phyloP scores from a whole-genome alignment of 2,888 invertebrate genomes.

The Drosophila falleni region DNA sequence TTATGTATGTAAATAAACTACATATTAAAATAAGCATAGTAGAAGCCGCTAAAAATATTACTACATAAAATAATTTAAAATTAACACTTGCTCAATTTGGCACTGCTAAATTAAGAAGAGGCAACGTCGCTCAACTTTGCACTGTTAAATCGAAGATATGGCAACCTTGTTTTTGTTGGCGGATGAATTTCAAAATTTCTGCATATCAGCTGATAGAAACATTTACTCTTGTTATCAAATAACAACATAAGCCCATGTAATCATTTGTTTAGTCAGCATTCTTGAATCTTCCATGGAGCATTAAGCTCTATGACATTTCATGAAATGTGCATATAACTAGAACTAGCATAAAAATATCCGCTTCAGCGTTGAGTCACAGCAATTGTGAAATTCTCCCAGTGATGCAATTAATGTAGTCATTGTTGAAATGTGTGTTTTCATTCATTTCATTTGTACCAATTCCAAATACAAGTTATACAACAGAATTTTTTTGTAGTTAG shows the following conservation, averaged over 20 bases:
- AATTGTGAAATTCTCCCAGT: conserved; percentile 23
- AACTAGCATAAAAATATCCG: neutral
- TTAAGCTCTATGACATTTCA: neutral
- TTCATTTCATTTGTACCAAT: neutral
- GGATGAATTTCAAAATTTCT: conserved; percentile 3
- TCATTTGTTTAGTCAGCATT: neutral
- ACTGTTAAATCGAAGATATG: neutral
- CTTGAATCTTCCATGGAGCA: neutral
- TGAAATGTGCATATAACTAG: neutral
- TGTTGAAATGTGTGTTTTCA: conserved; percentile 23
- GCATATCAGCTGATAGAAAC: neutral
- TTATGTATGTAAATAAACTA: neutral
- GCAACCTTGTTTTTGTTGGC: conserved; percentile 2
- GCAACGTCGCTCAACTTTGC: neutral
- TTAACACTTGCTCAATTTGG: conserved; percentile 1
- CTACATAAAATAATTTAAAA: neutral
- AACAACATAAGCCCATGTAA: neutral
- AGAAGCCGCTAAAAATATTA: neutral
- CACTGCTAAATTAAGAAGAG: neutral
- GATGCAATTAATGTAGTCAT: conserved; percentile 19
- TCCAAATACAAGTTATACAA: conserved; percentile 6
- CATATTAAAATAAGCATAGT: neutral
- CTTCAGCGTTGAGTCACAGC: neutral
- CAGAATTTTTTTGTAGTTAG: conserved; percentile 4
- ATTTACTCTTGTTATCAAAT: neutral